Conservation (phyloP, 2,797 vertebrate genomes). For the Morus bassanus region DNA sequence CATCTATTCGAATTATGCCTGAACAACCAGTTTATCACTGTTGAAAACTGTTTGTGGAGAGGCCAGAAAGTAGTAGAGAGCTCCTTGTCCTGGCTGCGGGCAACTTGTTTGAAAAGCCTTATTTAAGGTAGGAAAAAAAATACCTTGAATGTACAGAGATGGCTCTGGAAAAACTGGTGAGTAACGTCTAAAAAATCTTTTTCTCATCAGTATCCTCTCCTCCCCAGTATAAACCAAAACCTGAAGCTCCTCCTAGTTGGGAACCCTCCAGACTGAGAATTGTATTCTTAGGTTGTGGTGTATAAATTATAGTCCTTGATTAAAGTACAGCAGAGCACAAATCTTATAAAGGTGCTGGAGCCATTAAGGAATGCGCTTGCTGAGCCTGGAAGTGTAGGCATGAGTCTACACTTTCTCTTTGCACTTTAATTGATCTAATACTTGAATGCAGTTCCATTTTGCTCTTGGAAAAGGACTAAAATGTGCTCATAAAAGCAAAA, state of each 20-base stretch:
- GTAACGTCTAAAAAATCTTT: background rate
- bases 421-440: accelerated
- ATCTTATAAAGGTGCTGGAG: background rate
- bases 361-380: background rate
- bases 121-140: background rate
- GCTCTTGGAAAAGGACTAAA: background rate
- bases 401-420: background rate
- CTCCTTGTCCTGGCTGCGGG: background rate
- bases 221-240: background rate
- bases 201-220: background rate
- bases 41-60: background rate
- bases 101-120: background rate
- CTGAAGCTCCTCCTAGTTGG: background rate
- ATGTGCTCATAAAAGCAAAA: background rate
- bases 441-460: background rate
- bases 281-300: background rate
- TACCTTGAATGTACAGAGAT: background rate
- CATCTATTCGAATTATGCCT: background rate
- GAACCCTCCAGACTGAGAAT: background rate
- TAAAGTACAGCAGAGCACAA: background rate
- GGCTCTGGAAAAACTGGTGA: background rate
- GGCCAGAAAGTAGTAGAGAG: background rate
- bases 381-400: background rate
- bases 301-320: background rate
- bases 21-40: background rate